These are phyloP conservation scores for Anser brachyrhynchus DNA, from an alignment of 2,113 vertebrate species.

Conservation along the genomic window DNA sequence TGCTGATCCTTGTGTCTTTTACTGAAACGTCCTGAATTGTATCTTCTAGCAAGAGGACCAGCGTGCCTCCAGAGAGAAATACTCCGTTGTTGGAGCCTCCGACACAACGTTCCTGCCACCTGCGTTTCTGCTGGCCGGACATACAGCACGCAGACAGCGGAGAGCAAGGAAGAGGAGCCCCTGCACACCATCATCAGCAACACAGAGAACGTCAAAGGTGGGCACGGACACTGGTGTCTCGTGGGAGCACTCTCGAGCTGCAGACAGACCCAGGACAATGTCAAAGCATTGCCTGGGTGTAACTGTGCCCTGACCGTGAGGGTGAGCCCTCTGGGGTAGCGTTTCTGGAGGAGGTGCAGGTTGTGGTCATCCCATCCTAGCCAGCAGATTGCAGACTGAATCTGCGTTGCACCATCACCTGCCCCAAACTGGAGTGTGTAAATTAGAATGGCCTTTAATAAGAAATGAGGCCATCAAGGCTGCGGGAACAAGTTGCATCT, in stretches of 20 bases:
- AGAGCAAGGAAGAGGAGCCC: conserved; percentile 78
- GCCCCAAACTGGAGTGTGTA: not conserved
- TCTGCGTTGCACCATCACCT: not conserved
- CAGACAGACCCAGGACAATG: not conserved
- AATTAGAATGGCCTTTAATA: not conserved
- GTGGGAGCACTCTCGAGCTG: not conserved
- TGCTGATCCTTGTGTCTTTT: not conserved
- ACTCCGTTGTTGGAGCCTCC: not conserved
- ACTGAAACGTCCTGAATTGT: not conserved
- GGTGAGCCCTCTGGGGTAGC: not conserved
- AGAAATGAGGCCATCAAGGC: not conserved
- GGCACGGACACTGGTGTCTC: fast-evolving
- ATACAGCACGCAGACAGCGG: conserved; percentile 84
- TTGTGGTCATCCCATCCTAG: not conserved
- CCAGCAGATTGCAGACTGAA: not conserved
- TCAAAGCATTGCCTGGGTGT: not conserved
- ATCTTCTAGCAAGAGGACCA: conserved; percentile 47
- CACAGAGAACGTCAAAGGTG: conserved; percentile 89
- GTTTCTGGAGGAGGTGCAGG: not conserved
- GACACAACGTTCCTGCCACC: not conserved
- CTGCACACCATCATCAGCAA: conserved; percentile 87
- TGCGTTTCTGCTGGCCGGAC: not conserved
- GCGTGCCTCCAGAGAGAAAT: conserved; percentile 33
- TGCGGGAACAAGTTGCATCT: not conserved
- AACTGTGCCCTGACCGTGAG: not conserved